Base-by-base conservation (phyloP, 2,888 invertebrate genomes). In the Pterobdella sp. region DNA sequence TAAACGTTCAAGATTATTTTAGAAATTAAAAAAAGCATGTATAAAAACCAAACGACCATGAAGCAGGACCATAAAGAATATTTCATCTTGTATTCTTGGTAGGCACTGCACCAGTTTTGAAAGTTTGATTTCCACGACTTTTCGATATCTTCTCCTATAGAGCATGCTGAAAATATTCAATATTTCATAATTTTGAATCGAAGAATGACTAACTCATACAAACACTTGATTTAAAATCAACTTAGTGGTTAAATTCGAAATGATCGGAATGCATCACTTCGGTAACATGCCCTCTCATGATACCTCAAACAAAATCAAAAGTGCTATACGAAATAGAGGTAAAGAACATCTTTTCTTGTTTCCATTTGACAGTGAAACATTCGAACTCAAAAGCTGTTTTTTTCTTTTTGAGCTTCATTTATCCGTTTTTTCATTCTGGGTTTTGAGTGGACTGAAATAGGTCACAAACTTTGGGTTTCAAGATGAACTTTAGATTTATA, bases 31-130 rank as follows among this genome's bases (percentile, higher is more conserved):
- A n/a, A n/a, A n/a, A n/a, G n/a, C n/a, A n/a, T n/a, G n/a, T n/a
- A n/a, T n/a, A n/a, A n/a, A n/a, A n/a, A n/a, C n/a, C n/a, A n/a
- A n/a, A n/a, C n/a, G n/a, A n/a, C n/a, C 75, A 77, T 77, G 36
- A 77, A 71, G 71, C 77, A 77, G 1, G 70, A 35, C 80, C 80
- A 80, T 64, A 78, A 76, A 69, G 79, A 77, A 66, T 78, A 77
- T 68, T 79, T 94, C 74, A 90, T 89, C 86, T 95, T 95, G 85
- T 96, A 96, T 83, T 93, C 93, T 84, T 95, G 94, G 84, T 95
- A 95, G 85, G 95, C 94, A 84, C 94, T 93, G 86, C 96, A 96
- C 96, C 96, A 97, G 84, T 95, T 94, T 34, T 94, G 92, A 85
- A 80, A 80, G 68, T 79, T 79, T 68, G 10, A 2, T 35, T 68